phyloP scores from a whole-genome alignment of 2,797 vertebrate genomes.

The Paratrypauchen microcephalus region DNA sequence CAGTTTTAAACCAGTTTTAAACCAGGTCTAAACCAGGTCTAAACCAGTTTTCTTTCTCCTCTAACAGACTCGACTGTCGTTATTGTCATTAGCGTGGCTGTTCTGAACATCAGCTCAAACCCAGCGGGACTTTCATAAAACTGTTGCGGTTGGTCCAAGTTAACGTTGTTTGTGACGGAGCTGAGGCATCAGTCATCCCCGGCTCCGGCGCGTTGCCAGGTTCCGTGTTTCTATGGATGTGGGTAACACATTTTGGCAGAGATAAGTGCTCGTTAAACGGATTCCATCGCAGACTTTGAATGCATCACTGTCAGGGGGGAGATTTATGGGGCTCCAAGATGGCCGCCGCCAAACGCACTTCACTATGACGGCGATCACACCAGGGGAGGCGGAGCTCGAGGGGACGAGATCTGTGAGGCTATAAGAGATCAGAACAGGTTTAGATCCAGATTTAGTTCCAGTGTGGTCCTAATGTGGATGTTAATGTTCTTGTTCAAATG shows the following conservation, averaged over 20 bases:
- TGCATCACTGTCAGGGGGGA: background rate
- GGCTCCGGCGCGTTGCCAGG: background rate
- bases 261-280: constrained; percentile 1
- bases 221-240: background rate
- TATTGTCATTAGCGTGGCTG: background rate
- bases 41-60: background rate
- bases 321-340: background rate
- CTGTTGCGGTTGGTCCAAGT: background rate
- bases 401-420: background rate
- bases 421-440: too few species aligned
- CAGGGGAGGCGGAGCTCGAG: background rate
- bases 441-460: too few species aligned
- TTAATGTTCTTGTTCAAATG: too few species aligned
- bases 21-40: background rate
- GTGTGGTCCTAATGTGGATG: too few species aligned
- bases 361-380: background rate
- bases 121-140: background rate
- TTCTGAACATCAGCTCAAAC: background rate
- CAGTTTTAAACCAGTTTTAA: background rate
- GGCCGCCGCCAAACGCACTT: background rate
- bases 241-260: background rate
- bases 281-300: background rate
- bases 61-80: background rate
- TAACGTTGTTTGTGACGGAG: background rate
- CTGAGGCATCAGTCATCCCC: background rate